Percentiles rank a stretch among this genome's conserved stretches.
Conservation (phyloP, 2,888 invertebrate genomes). For the Epinotia bilunana region DNA sequence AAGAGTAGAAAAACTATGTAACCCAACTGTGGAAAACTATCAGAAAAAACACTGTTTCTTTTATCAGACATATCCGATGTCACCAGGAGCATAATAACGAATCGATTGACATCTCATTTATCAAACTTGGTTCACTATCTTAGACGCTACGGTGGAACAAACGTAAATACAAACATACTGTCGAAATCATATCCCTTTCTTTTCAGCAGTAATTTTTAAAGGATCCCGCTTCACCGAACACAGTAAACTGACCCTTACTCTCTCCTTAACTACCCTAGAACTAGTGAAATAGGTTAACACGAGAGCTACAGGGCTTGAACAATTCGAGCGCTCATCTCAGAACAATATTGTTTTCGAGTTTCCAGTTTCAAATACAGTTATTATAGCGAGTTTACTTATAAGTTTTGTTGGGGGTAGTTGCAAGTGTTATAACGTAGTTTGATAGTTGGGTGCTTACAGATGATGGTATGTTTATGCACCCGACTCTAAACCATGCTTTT, state of each 20-base stretch:
- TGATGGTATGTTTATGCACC: too few relatives aligned
- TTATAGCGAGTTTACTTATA: conserved; percentile 15
- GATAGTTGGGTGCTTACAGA: neutral
- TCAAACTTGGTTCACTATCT: too few relatives aligned
- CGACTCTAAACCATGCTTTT: too few relatives aligned
- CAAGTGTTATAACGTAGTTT: conserved; percentile 3
- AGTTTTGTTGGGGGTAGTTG: neutral
- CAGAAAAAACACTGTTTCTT: too few relatives aligned
- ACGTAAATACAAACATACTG: too few relatives aligned
- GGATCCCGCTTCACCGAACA: neutral
- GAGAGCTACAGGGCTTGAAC: conserved; percentile 12
- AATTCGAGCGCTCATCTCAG: conserved; percentile 32
- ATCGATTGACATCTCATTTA: too few relatives aligned
- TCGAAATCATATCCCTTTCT: too few relatives aligned
- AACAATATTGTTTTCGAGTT: conserved; percentile 43
- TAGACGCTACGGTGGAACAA: too few relatives aligned
- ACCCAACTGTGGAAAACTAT: too few relatives aligned
- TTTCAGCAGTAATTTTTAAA: neutral
- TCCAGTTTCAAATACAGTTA: conserved; percentile 20
- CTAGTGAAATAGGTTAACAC: conserved; percentile 41
- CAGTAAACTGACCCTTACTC: neutral
- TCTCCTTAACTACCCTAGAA: conserved; percentile 23
- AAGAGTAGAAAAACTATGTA: too few relatives aligned
- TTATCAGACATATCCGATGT: too few relatives aligned
- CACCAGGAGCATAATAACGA: too few relatives aligned